These are phyloP conservation scores for Schlechtendalia chinensis DNA, from an alignment of 1,140 invertebrate genomes.

Conservation along the genomic window DNA sequence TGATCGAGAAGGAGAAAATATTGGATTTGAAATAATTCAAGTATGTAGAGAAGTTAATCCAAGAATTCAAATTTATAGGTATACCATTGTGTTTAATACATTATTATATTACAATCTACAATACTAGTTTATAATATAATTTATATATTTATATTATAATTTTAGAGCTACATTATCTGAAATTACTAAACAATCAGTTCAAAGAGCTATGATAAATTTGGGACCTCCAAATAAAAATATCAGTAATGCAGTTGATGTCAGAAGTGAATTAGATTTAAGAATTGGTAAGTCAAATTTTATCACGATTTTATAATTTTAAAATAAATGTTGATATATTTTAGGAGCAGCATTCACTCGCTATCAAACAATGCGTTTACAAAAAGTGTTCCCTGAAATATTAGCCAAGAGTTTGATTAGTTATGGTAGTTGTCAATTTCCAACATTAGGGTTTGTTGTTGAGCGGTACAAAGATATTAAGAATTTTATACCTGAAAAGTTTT, in stretches of 20 bases:
- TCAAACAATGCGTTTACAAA: constrained; percentile 87
- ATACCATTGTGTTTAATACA: constrained; percentile 40
- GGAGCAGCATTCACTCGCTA: constrained; percentile 98
- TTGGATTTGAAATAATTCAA: constrained; percentile 95
- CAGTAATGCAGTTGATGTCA: constrained; percentile 93
- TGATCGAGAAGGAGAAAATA: constrained; percentile 99
- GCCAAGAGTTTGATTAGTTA: constrained; percentile 87
- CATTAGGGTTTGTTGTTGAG: constrained; percentile 95
- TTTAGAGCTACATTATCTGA: constrained; percentile 93
- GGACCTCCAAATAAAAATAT: constrained; percentile 76
- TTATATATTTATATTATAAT: too few relatives aligned
- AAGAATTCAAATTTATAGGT: constrained; percentile 71
- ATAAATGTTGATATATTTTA: constrained; percentile 55
- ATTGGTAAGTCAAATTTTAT: constrained; percentile 69
- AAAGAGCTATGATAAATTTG: constrained; percentile 79
- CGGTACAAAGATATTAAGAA: constrained; percentile 84
- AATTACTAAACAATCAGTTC: constrained; percentile 80
- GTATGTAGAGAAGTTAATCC: constrained; percentile 82
- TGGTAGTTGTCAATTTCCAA: constrained; percentile 97
- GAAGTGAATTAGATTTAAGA: constrained; percentile 91
- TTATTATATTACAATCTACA: constrained; percentile 32
- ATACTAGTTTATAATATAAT: constrained; percentile 53
- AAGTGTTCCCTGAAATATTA: constrained; percentile 76
- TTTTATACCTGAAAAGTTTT: constrained; percentile 88
- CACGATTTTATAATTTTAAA: background rate